A percentile compares a stretch with the other conserved stretches of the same genome.
These are phyloP conservation scores for Carposina sasakii DNA, from an alignment of 1,140 invertebrate genomes.

Conservation along the genomic window DNA sequence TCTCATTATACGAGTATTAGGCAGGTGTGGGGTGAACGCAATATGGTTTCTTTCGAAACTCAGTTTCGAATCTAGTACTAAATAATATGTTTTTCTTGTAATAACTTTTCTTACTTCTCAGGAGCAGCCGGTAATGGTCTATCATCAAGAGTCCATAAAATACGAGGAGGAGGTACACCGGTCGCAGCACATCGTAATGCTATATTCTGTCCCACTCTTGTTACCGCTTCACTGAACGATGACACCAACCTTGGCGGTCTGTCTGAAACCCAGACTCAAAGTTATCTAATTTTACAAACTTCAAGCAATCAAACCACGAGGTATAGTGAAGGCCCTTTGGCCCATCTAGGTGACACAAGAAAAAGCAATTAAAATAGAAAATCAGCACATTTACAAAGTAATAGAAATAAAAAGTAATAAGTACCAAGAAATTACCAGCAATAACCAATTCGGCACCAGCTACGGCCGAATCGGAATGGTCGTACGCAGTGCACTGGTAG, in stretches of 20 bases:
- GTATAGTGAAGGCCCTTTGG: too few relatives aligned
- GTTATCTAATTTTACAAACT: background rate
- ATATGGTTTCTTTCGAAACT: too few relatives aligned
- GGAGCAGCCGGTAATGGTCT: conserved; percentile 55
- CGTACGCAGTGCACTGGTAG: conserved; percentile 60
- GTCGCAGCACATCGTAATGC: conserved; percentile 54
- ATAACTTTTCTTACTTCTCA: conserved; percentile 44
- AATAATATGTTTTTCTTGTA: too few relatives aligned
- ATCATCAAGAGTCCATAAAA: conserved; percentile 61
- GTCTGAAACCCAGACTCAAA: conserved; percentile 42
- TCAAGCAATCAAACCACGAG: background rate
- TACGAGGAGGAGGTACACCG: conserved; percentile 53
- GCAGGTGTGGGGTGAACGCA: too few relatives aligned
- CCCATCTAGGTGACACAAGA: too few relatives aligned
- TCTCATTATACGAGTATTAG: too few relatives aligned
- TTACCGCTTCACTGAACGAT: conserved; percentile 60
- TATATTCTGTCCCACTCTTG: conserved; percentile 57
- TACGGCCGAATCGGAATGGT: conserved; percentile 55
- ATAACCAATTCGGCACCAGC: conserved; percentile 53
- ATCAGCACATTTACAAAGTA: too few relatives aligned
- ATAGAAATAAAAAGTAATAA: too few relatives aligned
- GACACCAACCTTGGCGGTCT: conserved; percentile 58
- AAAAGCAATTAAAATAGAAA: too few relatives aligned
- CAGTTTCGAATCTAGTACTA: too few relatives aligned
- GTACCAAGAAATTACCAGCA: conserved; percentile 58